A percentile compares a stretch with the other conserved stretches of the same genome.
Evolutionary conservation across 1,140 invertebrate species (phyloP).

Genomic region (Vanessa tameamea): DNA sequence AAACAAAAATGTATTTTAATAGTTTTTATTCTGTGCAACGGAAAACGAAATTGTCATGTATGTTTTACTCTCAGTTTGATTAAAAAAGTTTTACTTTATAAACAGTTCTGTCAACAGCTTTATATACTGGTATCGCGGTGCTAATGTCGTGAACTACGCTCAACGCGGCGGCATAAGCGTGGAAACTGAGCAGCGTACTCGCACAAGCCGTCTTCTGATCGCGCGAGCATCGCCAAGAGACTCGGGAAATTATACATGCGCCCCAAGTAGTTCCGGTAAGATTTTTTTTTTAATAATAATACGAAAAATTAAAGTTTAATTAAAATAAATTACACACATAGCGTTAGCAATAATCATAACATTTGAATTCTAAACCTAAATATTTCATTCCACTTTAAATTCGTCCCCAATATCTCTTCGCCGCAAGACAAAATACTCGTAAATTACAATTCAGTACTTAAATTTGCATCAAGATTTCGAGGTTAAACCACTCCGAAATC

Average conservation of each 20-base stretch:
- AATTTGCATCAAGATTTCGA: constrained; percentile 9
- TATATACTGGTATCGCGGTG: constrained; percentile 90
- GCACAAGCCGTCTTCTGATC: constrained; percentile 91
- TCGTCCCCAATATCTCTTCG: not conserved
- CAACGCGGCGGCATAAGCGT: constrained; percentile 92
- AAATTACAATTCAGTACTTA: constrained; percentile 15
- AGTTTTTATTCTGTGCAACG: too few relatives aligned
- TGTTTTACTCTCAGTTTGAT: not conserved
- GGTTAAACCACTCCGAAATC: constrained; percentile 7
- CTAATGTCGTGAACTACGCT: constrained; percentile 93
- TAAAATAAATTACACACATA: not conserved
- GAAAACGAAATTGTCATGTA: too few relatives aligned
- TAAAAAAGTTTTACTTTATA: not conserved
- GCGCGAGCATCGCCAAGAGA: constrained; percentile 88
- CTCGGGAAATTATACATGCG: constrained; percentile 94
- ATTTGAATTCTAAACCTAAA: not conserved
- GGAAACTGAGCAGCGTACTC: constrained; percentile 91
- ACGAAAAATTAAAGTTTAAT: not conserved
- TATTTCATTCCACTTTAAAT: not conserved
- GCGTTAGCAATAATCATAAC: not conserved
- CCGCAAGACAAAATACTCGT: constrained; percentile 14
- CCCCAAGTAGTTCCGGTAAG: constrained; percentile 84
- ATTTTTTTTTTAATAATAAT: not conserved
- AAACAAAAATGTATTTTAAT: too few relatives aligned
- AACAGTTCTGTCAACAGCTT: constrained; percentile 29